Conservation (phyloP, 2,888 invertebrate species). For the Gari tellinella region DNA sequence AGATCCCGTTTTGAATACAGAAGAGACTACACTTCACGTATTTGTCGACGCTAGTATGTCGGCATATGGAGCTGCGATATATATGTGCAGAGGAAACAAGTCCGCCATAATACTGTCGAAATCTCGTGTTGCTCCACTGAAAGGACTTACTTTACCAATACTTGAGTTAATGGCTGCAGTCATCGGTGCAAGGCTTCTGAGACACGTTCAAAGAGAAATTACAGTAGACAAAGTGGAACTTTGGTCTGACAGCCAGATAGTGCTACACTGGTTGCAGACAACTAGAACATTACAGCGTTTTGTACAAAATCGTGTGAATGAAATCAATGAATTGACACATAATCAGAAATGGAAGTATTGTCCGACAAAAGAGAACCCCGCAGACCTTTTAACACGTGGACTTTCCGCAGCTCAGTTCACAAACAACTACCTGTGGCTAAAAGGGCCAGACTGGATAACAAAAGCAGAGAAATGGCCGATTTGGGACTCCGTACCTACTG, state of each 20-base stretch:
- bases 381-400: slow-evolving; percentile 19
- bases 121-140: slow-evolving; percentile 26
- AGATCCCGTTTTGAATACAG: background rate
- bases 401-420: slow-evolving; percentile 9
- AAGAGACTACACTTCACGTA: slow-evolving; percentile 20
- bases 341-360: slow-evolving; percentile 6
- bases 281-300: slow-evolving; percentile 27
- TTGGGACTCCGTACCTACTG: background rate
- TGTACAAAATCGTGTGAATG: slow-evolving; percentile 16
- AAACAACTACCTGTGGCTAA: slow-evolving; percentile 17
- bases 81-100: slow-evolving; percentile 18
- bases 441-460: slow-evolving; percentile 25
- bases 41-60: slow-evolving; percentile 32
- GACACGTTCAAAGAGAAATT: too few species aligned
- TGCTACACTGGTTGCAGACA: slow-evolving; percentile 14
- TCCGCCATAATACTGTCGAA: slow-evolving; percentile 4
- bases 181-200: too few species aligned
- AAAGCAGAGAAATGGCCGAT: slow-evolving; percentile 3
- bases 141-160: slow-evolving; percentile 16
- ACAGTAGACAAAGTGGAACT: too few species aligned
- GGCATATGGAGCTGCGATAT: slow-evolving; percentile 23
- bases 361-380: slow-evolving; percentile 24
- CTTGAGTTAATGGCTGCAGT: too few species aligned
- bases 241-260: slow-evolving; percentile 37
- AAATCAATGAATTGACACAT: slow-evolving; percentile 12